Percentiles rank a stretch among this genome's conserved stretches.
Conservation (phyloP, 2,113 vertebrate genomes). For the Cisticola juncidis region DNA sequence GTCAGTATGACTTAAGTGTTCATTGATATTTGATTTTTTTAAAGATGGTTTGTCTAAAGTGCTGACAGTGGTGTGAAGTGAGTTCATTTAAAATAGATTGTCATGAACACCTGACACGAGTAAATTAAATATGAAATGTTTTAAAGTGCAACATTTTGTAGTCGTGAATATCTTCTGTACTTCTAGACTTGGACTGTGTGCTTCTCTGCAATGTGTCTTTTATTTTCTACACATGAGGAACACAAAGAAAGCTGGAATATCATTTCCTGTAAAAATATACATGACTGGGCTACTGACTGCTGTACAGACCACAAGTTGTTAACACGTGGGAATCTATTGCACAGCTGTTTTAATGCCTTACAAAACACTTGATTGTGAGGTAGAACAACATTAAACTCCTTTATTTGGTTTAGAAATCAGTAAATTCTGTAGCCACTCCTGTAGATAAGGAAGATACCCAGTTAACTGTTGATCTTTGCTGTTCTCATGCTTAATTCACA, state of each 20-base stretch:
- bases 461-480: background rate
- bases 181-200: background rate
- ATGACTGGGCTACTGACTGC: background rate
- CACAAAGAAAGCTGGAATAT: background rate
- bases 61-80: background rate
- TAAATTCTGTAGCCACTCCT: background rate
- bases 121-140: background rate
- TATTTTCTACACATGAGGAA: conserved; percentile 44
- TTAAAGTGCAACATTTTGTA: background rate
- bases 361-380: background rate
- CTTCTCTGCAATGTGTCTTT: background rate
- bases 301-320: conserved; percentile 46
- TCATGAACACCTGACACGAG: background rate
- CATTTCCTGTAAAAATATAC: conserved; percentile 44
- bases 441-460: background rate
- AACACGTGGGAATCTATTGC: conserved; percentile 26
- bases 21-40: background rate
- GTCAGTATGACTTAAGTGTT: background rate
- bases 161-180: background rate
- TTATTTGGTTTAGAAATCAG: conserved; percentile 28
- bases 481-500: background rate
- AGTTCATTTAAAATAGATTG: background rate
- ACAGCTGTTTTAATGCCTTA: conserved; percentile 17
- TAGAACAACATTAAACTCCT: background rate
- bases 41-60: background rate